Conservation (phyloP, 2,888 invertebrate genomes). For the Chymomyza fuscimana region DNA sequence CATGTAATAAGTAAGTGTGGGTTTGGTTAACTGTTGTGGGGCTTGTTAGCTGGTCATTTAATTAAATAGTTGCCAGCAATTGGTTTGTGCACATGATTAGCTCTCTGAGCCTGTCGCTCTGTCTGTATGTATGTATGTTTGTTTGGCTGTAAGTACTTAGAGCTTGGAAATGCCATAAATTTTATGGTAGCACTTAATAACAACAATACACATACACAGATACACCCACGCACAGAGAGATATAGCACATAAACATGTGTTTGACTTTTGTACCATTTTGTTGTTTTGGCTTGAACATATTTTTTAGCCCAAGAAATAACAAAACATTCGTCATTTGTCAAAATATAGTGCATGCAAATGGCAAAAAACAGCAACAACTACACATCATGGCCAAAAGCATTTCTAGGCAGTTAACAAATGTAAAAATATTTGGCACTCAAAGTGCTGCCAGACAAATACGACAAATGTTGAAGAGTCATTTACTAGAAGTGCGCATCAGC, state of each 20-base stretch:
- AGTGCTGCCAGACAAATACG: conserved; percentile 72
- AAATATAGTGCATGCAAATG: conserved; percentile 26
- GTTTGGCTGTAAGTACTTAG: neutral
- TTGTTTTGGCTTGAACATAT: neutral
- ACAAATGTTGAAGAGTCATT: conserved; percentile 71
- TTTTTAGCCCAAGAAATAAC: conserved; percentile 13
- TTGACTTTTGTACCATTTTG: neutral
- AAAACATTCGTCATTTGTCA: conserved; percentile 43
- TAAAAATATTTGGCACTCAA: conserved; percentile 71
- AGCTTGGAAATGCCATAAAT: conserved; percentile 54
- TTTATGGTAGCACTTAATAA: conserved; percentile 31
- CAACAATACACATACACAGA: neutral
- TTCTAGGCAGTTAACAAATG: conserved; percentile 58
- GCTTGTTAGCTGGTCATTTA: conserved; percentile 37
- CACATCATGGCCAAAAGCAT: conserved; percentile 18
- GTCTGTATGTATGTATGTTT: neutral
- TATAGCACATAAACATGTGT: neutral
- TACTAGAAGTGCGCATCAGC: conserved; percentile 55
- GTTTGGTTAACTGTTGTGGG: conserved; percentile 6
- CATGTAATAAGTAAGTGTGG: neutral
- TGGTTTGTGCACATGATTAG: conserved; percentile 52
- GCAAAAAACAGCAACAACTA: conserved; percentile 10
- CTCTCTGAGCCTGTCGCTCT: conserved; percentile 17
- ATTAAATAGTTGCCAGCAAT: conserved; percentile 57
- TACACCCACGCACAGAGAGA: neutral